phyloP scores from a whole-genome alignment of 2,113 vertebrate genomes.

The Romanogobio albipinnatus region DNA sequence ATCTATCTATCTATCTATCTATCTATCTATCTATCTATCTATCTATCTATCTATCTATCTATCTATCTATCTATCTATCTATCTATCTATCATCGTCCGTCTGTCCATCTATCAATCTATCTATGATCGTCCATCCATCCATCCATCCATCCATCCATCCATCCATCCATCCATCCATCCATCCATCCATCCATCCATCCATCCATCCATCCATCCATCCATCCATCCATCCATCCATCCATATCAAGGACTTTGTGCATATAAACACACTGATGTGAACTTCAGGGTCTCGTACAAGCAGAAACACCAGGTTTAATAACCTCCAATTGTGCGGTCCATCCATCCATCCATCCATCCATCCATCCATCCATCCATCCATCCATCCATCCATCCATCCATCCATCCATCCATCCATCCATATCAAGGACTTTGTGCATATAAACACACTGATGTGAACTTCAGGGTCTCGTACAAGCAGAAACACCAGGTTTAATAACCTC shows the following conservation, averaged over 20 bases:
- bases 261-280: not conserved
- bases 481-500: no score
- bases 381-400: not conserved
- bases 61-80: not conserved
- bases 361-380: not conserved
- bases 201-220: not conserved
- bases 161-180: not conserved
- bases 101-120: no score
- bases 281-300: constrained; percentile 59
- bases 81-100: not conserved
- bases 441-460: not conserved
- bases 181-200: not conserved
- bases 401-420: not conserved
- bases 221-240: not conserved
- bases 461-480: no score
- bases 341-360: not conserved
- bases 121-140: not conserved
- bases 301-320: constrained; percentile 72
- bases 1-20: not conserved
- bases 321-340: constrained; percentile 56
- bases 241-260: not conserved
- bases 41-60: not conserved
- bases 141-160: not conserved
- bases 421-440: not conserved
- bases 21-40: fast-evolving